Conservation (phyloP, 1,140 invertebrate genomes). For the Drosophila biarmipes region DNA sequence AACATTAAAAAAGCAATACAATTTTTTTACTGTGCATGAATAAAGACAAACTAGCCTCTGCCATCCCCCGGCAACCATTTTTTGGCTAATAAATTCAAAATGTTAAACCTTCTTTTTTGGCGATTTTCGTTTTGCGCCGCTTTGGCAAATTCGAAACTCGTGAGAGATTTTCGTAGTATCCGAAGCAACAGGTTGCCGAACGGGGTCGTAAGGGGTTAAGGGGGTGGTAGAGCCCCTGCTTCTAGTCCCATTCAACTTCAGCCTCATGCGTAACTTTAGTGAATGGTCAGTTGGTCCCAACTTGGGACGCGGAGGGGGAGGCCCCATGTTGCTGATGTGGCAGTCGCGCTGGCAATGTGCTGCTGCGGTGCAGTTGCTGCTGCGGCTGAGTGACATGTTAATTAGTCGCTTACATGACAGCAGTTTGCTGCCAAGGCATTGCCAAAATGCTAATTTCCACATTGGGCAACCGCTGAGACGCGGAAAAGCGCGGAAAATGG, state of each 20-base stretch:
- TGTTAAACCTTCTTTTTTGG: constrained; percentile 65
- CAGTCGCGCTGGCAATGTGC: constrained; percentile 4
- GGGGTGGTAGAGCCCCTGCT: constrained; percentile 25
- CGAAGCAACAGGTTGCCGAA: constrained; percentile 50
- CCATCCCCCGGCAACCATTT: constrained; percentile 30
- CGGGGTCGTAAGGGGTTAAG: background rate
- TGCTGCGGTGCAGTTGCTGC: constrained; percentile 25
- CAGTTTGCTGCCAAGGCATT: constrained; percentile 66
- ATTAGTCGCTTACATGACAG: constrained; percentile 84
- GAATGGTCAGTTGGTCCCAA: constrained; percentile 30
- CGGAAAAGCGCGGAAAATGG: constrained; percentile 24
- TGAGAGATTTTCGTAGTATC: constrained; percentile 71
- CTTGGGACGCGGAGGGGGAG: background rate
- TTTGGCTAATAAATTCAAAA: constrained; percentile 81
- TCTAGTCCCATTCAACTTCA: constrained; percentile 63
- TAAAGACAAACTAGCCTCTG: background rate
- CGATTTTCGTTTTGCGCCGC: constrained; percentile 41
- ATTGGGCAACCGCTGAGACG: constrained; percentile 51
- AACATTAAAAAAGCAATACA: background rate
- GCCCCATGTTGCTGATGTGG: constrained; percentile 13
- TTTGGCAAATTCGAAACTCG: constrained; percentile 78
- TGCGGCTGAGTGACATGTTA: constrained; percentile 78
- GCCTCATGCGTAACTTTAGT: constrained; percentile 60
- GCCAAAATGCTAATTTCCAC: constrained; percentile 77
- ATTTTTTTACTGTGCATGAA: constrained; percentile 11